Conservation (phyloP, 2,113 vertebrate genomes). For the Meleagris gallopavo region DNA sequence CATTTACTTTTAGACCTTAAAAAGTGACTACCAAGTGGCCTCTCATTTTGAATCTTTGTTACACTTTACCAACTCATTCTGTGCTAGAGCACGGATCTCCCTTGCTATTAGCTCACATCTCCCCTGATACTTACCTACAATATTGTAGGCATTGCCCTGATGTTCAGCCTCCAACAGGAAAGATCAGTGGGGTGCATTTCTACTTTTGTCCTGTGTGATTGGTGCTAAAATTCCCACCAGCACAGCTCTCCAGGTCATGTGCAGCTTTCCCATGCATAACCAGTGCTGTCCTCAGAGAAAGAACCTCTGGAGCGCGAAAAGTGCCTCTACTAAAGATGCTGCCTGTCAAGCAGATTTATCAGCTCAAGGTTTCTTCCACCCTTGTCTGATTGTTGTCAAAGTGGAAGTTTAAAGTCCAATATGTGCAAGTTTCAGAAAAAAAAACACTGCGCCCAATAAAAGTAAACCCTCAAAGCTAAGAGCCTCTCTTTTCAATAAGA, state of each 20-base stretch:
- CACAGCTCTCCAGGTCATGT: not conserved
- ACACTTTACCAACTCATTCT: not conserved
- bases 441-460: not conserved
- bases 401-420: constrained; percentile 1
- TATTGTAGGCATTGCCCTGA: not conserved
- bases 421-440: not conserved
- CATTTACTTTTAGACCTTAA: not conserved
- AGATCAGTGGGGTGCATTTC: not conserved
- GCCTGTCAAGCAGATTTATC: constrained; percentile 41
- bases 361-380: constrained; percentile 12
- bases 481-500: not conserved
- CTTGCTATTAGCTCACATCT: not conserved
- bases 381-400: constrained; percentile 41
- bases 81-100: not conserved
- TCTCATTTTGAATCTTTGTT: not conserved
- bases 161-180: not conserved
- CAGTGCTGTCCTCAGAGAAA: not conserved
- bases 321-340: not conserved
- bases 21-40: not conserved
- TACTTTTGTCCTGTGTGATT: not conserved
- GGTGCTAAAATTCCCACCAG: not conserved
- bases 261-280: not conserved
- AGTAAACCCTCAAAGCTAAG: not conserved
- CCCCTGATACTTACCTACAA: not conserved
- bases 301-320: not conserved